Evolutionary conservation across 2,888 invertebrate species (phyloP).

Genomic region (Drosophila formosana): DNA sequence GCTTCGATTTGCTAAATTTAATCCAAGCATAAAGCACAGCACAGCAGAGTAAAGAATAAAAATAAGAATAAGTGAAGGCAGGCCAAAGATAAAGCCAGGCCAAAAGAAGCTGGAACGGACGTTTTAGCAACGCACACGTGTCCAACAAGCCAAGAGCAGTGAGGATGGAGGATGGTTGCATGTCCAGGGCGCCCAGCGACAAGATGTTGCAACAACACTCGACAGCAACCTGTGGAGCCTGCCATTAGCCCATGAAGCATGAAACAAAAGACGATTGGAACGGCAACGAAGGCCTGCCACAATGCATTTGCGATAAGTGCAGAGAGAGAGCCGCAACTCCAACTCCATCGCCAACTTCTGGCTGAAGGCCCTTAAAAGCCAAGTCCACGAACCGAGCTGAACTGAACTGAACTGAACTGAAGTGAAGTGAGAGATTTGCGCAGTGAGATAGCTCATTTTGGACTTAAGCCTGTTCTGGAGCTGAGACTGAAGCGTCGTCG

Average conservation of each 20-base stretch:
- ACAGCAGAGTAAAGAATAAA: slow-evolving; percentile 13
- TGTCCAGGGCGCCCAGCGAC: slow-evolving; percentile 72
- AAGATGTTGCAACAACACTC: slow-evolving; percentile 76
- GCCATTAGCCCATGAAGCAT: slow-evolving; percentile 73
- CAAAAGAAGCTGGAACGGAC: slow-evolving; percentile 58
- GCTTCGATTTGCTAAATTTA: slow-evolving; percentile 80
- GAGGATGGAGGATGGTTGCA: slow-evolving; percentile 12
- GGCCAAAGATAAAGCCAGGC: slow-evolving; percentile 33
- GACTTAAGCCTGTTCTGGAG: slow-evolving; percentile 50
- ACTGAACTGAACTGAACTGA: slow-evolving; percentile 2
- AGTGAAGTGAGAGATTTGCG: slow-evolving; percentile 72
- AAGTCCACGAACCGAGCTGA: slow-evolving; percentile 2
- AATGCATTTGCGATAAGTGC: slow-evolving; percentile 76
- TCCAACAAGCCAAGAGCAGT: slow-evolving; percentile 30
- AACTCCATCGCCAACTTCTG: slow-evolving; percentile 1
- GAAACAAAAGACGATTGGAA: slow-evolving; percentile 72
- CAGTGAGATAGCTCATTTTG: slow-evolving; percentile 77
- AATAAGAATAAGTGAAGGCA: slow-evolving; percentile 14
- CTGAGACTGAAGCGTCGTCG: slow-evolving; percentile 19
- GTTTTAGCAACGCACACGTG: slow-evolving; percentile 80
- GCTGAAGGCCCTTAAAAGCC: slow-evolving; percentile 73
- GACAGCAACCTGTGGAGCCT: slow-evolving; percentile 79
- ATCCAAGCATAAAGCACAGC: slow-evolving; percentile 77
- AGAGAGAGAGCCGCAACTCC: slow-evolving; percentile 23
- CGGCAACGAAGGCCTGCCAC: slow-evolving; percentile 57